A percentile compares a stretch with the other conserved stretches of the same genome.
phyloP scores from a whole-genome alignment of 2,113 vertebrate species.

The Climacteris rufus region DNA sequence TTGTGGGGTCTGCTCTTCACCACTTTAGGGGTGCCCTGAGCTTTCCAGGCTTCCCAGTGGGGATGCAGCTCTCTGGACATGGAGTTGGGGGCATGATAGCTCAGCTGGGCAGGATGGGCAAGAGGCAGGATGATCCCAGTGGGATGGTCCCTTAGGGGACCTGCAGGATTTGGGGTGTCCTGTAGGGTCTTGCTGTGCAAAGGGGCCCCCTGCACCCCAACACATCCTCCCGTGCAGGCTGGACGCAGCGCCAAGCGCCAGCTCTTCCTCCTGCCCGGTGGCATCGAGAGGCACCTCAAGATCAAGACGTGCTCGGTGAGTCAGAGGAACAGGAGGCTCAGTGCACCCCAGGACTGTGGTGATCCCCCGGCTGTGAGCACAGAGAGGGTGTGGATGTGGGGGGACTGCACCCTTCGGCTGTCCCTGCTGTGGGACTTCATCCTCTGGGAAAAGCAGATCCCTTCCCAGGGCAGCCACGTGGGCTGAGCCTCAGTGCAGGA shows the following conservation, averaged over 20 bases:
- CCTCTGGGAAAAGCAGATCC: not conserved
- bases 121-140: not conserved
- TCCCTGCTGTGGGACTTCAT: not conserved
- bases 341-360: rapidly evolving
- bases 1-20: not conserved
- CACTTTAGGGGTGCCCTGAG: not conserved
- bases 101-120: not conserved
- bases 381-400: rapidly evolving
- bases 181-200: not conserved
- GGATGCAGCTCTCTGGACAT: not conserved
- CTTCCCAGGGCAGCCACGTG: rapidly evolving
- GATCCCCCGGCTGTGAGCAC: not conserved
- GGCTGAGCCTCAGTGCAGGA: not conserved
- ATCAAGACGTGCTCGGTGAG: constrained; percentile 95
- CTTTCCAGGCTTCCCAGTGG: not conserved
- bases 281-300: constrained; percentile 91
- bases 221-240: constrained; percentile 62
- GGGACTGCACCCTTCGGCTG: not conserved
- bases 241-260: constrained; percentile 96
- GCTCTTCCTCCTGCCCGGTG: constrained; percentile 90
- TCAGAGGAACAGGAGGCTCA: not conserved
- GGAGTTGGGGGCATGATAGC: not conserved
- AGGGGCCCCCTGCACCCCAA: not conserved
- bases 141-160: not conserved
- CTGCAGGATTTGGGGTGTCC: not conserved